Evolutionary conservation across 2,888 invertebrate species (phyloP), one percentile per base, ranked within the genome.

Genomic region (Atrina japonica): DNA sequence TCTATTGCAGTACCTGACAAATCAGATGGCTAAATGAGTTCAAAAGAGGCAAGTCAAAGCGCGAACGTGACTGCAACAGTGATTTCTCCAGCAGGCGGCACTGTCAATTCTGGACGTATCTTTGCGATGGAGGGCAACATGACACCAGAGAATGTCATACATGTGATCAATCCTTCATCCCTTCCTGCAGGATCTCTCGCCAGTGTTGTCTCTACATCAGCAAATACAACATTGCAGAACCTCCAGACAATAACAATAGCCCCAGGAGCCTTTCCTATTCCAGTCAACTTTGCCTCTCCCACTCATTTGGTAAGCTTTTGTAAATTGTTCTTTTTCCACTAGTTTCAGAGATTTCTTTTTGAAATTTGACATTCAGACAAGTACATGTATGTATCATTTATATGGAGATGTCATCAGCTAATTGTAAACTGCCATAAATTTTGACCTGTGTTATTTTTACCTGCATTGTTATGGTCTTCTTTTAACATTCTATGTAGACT

Each of bases 181-280:
- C 52, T 60, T 16, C 60, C 52, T 3, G 30, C 61, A 29, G 55
- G 66, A n/a, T 66, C 71, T 1, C 40, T 50, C 21, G 47, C 68
- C 23, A 70, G 70, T 16, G 60, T 72, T n/a, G 52, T 72, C 9
- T 53, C 66, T 23, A 63, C 56, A 21, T 41, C 73, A 23, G 69
- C 74, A 7, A 58, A 23, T 2, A 70, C 80, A 3, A 73, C 77
- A n/a, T 55, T 70, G 14, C 69, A 73, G 11, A 84, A 82, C 18
- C 78, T 88, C 30, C 88, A 88, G 70, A 86, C 86, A 11, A 85
- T 89, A 6, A 86, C 89, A 14, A 74, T 89, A 21, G 78, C 86
- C 1, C 83, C 85, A 1, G 86, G 85, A 16, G 83, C 82, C 50
- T 80, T 89, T 56, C 81, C 84, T 30, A 75, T 87, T 40, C 87